Base-by-base conservation (phyloP, 1,140 invertebrate genomes). In the Drosophila melanogaster region DNA sequence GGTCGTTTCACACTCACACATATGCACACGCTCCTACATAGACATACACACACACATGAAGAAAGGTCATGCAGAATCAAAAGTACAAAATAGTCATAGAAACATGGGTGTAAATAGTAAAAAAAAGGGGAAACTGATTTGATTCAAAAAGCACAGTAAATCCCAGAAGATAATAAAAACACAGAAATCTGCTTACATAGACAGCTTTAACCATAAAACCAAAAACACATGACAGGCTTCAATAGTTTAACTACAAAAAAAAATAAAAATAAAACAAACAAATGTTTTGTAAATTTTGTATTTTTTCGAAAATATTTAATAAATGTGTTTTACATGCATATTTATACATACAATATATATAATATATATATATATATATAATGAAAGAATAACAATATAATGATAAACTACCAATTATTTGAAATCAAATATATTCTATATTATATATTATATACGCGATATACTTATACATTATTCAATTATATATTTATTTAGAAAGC, bases 1-100 rank as follows among this genome's bases (percentile, higher is more conserved):
- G 65, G 62, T 55, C 62, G 33, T 37, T 53, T 14, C 26, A n/a
- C 30, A 51, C 46, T 26, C 24, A 66, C 17, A 47, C 40, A 56
- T 24, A 15, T 49, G 8, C 15, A 53, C 43, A 35, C 40, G 40
- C 46, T 57, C 35, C 7, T 2, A 61, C 33, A 47, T 8, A 4
- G 4, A 60, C 37, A 51, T 26, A 44, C 24, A 64, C n/a, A 40
- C 15, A 33, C 8, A 30, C 11, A 15, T 12, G 38, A 10, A 49
- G 12, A 50, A 50, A 74, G 47, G 54, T 43, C 61, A 62, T 62
- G 66, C 79, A 74, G 51, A 83, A 77, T 69, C 41, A 69, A 77
- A 81, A 81, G 79, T 81, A 83, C 79, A 81, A 81, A 81, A 79
- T 66, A 81, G 46, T 49, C 59, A 64, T 75, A 79, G 56, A 77